Evolutionary conservation across 2,797 vertebrate genomes (phyloP), one percentile per base, ranked within the genome.

Genomic region (Malurus splendens): DNA sequence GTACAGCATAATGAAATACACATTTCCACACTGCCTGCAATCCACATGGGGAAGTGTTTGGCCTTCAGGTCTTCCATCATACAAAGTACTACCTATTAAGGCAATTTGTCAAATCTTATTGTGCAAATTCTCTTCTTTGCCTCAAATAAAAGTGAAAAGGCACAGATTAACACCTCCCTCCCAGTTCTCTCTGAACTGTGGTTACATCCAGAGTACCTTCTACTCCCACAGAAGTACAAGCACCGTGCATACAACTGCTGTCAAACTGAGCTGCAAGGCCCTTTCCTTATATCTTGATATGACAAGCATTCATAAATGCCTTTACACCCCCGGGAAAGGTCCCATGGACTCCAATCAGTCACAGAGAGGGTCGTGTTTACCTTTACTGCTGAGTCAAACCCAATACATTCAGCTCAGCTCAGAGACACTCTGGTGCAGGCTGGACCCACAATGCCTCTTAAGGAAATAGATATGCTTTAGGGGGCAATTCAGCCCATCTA

Each of bases 401-500:
- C 3, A 1, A 36, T 68, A 79, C 52, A 67, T 64, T 39, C 2
- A 32, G n/a, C 61, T 85, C 51, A 32, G 51, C 42, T 47, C 71
- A 54, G 39, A 60, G 56, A 84, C 87, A 55, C 20, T 59, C 10
- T 36, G 71, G 36, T 16, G 50, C 54, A 71, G 33, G 9, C 19
- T 33, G 7, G 39, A 76, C 73, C 75, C 71, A 79, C 67, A 84
- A 51, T 18, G 30, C 14, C 48, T 85, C 80, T 84, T 30, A 61
- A 47, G 79, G 60, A 77, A 82, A 73, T 5, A 77, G 67, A 50
- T 74, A 89, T 7, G 20, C 39, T 90, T 62, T 50, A 71, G 44
- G 86, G 62, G 44, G 55, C 59, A 83, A 55, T 82, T 78, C 73
- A 85, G 47, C 62, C 78, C 61, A 32, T 75, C 41, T 81, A 5